Evolutionary conservation across 2,888 invertebrate species (phyloP).

Genomic region (Torymus texanus): DNA sequence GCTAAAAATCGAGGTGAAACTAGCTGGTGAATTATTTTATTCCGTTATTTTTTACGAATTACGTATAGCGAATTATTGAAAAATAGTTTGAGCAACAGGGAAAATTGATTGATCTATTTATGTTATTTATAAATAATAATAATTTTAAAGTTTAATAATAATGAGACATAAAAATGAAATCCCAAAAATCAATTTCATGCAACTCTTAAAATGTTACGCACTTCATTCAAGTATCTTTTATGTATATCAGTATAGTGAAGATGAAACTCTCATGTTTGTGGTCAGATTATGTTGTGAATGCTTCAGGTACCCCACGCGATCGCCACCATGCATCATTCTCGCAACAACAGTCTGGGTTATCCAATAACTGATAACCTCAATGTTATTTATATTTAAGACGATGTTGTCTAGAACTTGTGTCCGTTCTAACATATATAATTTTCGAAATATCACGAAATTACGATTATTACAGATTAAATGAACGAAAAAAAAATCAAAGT

Average conservation of each 20-base stretch:
- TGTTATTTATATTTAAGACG: constrained; percentile 49
- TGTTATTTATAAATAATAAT: no score
- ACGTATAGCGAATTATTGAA: no score
- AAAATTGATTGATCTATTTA: no score
- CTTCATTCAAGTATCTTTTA: constrained; percentile 11
- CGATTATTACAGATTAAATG: no score
- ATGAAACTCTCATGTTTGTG: constrained; percentile 12
- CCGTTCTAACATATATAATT: background rate
- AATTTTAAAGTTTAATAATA: no score
- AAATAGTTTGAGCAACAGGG: no score
- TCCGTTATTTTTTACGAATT: no score
- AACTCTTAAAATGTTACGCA: constrained; percentile 2
- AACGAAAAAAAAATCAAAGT: no score
- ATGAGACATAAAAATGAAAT: constrained; percentile 7
- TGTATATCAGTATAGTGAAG: background rate
- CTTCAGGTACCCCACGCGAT: constrained; percentile 57
- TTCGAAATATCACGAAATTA: no score
- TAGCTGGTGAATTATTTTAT: no score
- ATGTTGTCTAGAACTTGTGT: constrained; percentile 31
- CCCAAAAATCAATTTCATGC: constrained; percentile 17
- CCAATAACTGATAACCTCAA: constrained; percentile 64
- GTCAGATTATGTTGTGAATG: constrained; percentile 29
- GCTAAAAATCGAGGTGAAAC: no score
- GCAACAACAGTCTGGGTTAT: constrained; percentile 61
- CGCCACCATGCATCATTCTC: constrained; percentile 58